These are phyloP conservation scores for Paralichthys olivaceus DNA, from an alignment of 2,113 vertebrate species.

Conservation along the genomic window DNA sequence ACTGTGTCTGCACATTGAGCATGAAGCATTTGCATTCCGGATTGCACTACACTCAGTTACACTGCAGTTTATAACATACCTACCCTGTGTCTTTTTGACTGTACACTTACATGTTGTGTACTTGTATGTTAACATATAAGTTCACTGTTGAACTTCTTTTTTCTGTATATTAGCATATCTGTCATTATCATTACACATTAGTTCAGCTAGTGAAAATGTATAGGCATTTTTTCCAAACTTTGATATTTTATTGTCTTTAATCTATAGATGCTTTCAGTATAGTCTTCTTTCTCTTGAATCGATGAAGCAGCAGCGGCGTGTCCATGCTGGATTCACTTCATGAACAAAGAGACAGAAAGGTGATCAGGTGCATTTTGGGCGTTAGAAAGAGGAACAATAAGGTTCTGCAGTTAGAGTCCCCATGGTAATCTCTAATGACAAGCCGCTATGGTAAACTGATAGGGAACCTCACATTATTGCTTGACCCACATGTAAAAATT, in stretches of 20 bases:
- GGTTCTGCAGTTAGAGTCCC: conserved; percentile 10
- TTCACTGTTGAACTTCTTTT: no score
- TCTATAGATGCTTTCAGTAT: no score
- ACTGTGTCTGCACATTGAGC: no score
- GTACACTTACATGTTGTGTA: no score
- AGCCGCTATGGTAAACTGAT: background rate
- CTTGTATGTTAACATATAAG: no score
- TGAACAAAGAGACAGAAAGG: conserved; percentile 5
- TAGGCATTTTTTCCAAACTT: background rate
- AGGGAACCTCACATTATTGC: background rate
- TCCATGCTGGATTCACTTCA: background rate
- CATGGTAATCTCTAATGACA: conserved; percentile 6
- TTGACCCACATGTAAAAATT: background rate
- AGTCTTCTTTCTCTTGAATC: background rate
- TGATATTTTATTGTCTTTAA: background rate
- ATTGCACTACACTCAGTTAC: no score
- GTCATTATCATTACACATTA: no score
- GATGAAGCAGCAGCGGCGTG: background rate
- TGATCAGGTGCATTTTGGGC: background rate
- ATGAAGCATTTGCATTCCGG: no score
- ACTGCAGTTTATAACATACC: no score
- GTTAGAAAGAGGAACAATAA: conserved; percentile 8
- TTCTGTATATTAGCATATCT: no score
- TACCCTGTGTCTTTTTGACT: no score
- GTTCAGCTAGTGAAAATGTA: background rate